These are phyloP conservation scores for Verasper variegatus DNA, from an alignment of 2,113 vertebrate species.

Conservation along the genomic window DNA sequence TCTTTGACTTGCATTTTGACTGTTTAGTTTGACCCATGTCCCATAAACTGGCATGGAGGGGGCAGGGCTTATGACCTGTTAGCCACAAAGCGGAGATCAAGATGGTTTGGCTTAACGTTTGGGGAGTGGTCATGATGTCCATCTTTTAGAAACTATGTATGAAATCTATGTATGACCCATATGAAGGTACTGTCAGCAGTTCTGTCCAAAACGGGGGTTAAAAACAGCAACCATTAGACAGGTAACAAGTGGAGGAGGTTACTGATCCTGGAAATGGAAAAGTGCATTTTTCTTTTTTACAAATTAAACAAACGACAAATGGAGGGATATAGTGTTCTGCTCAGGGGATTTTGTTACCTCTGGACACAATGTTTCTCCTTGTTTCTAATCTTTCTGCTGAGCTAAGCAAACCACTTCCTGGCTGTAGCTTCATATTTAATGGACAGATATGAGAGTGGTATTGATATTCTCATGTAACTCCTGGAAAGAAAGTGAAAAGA, in stretches of 20 bases:
- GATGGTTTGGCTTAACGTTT: too few species aligned
- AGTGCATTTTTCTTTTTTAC: not conserved
- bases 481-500: not conserved
- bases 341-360: not conserved
- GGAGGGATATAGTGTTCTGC: not conserved
- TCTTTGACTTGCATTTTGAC: too few species aligned
- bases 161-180: too few species aligned
- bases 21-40: too few species aligned
- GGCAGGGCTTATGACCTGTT: too few species aligned
- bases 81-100: too few species aligned
- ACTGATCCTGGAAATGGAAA: too few species aligned
- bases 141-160: too few species aligned
- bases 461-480: conserved; percentile 6
- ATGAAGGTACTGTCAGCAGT: too few species aligned
- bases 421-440: conserved; percentile 11
- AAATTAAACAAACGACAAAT: not conserved
- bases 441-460: conserved; percentile 1
- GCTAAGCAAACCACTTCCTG: conserved; percentile 3
- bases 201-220: too few species aligned
- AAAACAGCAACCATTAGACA: not conserved
- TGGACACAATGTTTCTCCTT: not conserved
- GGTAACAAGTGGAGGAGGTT: not conserved
- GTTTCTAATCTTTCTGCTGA: not conserved
- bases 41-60: too few species aligned
- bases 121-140: too few species aligned